Evolutionary conservation across 2,797 vertebrate species (phyloP).

Genomic region (Leptodactylus fallax): DNA sequence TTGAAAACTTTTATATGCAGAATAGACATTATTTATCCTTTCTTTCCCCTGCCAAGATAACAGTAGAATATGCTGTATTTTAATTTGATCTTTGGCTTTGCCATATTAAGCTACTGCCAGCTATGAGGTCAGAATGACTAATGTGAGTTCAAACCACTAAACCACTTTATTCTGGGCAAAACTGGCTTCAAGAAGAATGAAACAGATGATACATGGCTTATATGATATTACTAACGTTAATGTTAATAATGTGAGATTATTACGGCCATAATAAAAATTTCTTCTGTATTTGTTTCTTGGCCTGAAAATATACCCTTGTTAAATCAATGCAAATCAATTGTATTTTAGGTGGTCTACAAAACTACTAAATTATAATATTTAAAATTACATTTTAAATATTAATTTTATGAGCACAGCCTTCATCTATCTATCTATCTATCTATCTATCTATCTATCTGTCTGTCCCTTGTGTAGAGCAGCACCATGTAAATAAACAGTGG

Average conservation of each 20-base stretch:
- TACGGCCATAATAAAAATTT: not conserved
- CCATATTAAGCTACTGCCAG: slow-evolving; percentile 27
- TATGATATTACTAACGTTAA: not conserved
- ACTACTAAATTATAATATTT: no score
- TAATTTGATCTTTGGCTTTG: slow-evolving; percentile 38
- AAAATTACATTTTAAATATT: no score
- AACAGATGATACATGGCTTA: slow-evolving; percentile 20
- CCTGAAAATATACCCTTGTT: not conserved
- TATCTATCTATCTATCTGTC: no score
- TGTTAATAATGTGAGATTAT: not conserved
- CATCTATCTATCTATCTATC: no score
- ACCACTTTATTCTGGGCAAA: slow-evolving; percentile 24
- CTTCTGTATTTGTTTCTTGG: not conserved
- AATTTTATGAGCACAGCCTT: not conserved
- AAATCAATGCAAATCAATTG: not conserved
- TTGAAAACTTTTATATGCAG: slow-evolving; percentile 40
- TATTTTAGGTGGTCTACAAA: not conserved
- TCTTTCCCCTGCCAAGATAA: slow-evolving; percentile 28
- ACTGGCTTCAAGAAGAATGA: slow-evolving; percentile 19
- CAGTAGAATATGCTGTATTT: slow-evolving; percentile 30
- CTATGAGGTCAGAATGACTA: slow-evolving; percentile 38
- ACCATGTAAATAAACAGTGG: no score
- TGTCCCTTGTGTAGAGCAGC: no score
- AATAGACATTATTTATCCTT: slow-evolving; percentile 38
- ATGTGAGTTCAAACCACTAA: slow-evolving; percentile 32